Base-by-base conservation (phyloP, 2,888 invertebrate genomes). In the Dicyrtoma fusca region DNA sequence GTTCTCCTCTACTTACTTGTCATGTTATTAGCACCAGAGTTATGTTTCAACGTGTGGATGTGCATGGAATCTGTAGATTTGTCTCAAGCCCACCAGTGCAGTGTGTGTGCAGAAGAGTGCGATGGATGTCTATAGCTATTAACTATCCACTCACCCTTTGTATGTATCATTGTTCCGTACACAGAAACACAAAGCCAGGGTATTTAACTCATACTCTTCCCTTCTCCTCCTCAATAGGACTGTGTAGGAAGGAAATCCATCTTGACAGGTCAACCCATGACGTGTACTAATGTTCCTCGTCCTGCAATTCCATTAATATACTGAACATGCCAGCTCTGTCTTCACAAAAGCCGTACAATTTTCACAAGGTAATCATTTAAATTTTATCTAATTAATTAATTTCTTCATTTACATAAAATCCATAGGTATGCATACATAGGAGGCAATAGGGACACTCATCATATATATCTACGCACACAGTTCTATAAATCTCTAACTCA, bases 21-120 rank as follows among this genome's bases (percentile, higher is more conserved):
- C 34, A 34, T 34, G 34, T 34, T 34, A 34, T 34, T 34, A 34
- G 34, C 34, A 34, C 34, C 34, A 34, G 34, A 34, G 34, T 34
- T 34, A 34, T 34, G 34, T 34, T 34, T 10, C 42, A 61, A 42
- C 61, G 61, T 61, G 61, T 42, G 61, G 34, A 61, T 34, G 61
- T 61, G 61, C 61, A 61, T 61, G 61, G 34, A 61, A 61, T 61
- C 61, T 61, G 42, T 42, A 61, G 61, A 61, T 61, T 61, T 61
- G 53, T n/a, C n/a, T n/a, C n/a, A n/a, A n/a, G n/a, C n/a, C n/a
- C n/a, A n/a, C n/a, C n/a, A n/a, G n/a, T n/a, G n/a, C 19, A 19
- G 53, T 55, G 53, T 55, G 53, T 55, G 23, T 57, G 53, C 5
- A 21, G 34, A 8, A 34, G 34, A 34, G 34, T 34, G 34, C 3